Conservation (phyloP, 2,888 invertebrate species). For the Brachylomia viminalis region DNA sequence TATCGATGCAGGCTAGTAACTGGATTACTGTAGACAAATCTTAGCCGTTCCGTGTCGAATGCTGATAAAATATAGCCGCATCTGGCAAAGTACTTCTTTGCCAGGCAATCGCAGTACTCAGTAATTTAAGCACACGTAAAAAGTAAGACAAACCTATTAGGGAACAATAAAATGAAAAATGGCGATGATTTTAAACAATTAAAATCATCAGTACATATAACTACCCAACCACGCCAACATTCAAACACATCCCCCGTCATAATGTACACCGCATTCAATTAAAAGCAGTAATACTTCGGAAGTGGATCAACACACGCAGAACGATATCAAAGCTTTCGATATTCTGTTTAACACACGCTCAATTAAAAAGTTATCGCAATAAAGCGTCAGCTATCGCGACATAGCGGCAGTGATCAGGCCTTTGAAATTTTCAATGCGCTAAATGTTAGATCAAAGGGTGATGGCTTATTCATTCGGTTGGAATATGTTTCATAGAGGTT, state of each 20-base stretch:
- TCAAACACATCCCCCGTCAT: slow-evolving; percentile 1
- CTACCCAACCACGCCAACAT: background rate
- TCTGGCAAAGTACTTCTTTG: too few species aligned
- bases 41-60: too few species aligned
- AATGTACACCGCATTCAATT: slow-evolving; percentile 49
- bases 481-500: slow-evolving; percentile 74
- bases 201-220: background rate
- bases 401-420: slow-evolving; percentile 79
- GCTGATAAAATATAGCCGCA: too few species aligned
- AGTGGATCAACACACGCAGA: slow-evolving; percentile 62
- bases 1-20: too few species aligned
- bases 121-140: background rate
- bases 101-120: too few species aligned
- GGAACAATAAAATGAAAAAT: background rate
- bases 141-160: background rate
- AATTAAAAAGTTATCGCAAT: slow-evolving; percentile 83
- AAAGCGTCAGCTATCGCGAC: slow-evolving; percentile 79
- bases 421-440: slow-evolving; percentile 80
- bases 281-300: slow-evolving; percentile 49
- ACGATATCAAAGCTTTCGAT: slow-evolving; percentile 76
- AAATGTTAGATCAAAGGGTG: slow-evolving; percentile 85
- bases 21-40: too few species aligned
- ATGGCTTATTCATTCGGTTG: slow-evolving; percentile 83
- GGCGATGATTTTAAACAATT: background rate
- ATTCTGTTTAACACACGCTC: slow-evolving; percentile 82